phyloP scores from a whole-genome alignment of 2,888 invertebrate species.

The Euspilapteryx auroguttella region DNA sequence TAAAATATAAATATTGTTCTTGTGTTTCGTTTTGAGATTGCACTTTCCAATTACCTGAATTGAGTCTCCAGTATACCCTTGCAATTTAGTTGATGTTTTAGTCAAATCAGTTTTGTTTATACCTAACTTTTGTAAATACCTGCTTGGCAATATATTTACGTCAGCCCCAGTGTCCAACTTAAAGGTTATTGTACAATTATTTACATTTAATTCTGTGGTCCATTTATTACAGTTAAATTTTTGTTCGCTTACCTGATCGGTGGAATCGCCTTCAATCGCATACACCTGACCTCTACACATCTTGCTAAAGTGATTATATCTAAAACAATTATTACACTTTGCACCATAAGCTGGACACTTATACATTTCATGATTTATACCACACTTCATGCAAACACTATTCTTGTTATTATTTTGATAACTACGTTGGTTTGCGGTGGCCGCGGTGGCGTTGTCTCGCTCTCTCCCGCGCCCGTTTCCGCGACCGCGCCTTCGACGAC shows the following conservation, averaged over 20 bases:
- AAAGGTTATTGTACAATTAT: neutral
- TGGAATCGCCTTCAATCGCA: neutral
- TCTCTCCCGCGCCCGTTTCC: neutral
- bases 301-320: conserved; percentile 2
- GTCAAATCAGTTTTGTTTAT: neutral
- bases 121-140: neutral
- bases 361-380: conserved; percentile 1
- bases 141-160: neutral
- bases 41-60: neutral
- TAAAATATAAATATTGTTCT: neutral
- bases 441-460: neutral
- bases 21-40: neutral
- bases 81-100: neutral
- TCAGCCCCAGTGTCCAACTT: neutral
- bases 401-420: no score
- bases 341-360: conserved; percentile 4
- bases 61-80: neutral
- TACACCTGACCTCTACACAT: conserved; percentile 1
- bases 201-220: neutral
- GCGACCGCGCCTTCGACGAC: conserved; percentile 1
- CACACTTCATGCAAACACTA: conserved; percentile 3
- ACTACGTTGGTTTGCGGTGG: no score
- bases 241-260: conserved; percentile 2
- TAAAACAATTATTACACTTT: conserved; percentile 3
- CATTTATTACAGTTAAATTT: no score